A percentile compares a stretch with the other conserved stretches of the same genome.
Evolutionary conservation across 2,113 vertebrate species (phyloP).

Genomic region (Cephalopterus ornatus): DNA sequence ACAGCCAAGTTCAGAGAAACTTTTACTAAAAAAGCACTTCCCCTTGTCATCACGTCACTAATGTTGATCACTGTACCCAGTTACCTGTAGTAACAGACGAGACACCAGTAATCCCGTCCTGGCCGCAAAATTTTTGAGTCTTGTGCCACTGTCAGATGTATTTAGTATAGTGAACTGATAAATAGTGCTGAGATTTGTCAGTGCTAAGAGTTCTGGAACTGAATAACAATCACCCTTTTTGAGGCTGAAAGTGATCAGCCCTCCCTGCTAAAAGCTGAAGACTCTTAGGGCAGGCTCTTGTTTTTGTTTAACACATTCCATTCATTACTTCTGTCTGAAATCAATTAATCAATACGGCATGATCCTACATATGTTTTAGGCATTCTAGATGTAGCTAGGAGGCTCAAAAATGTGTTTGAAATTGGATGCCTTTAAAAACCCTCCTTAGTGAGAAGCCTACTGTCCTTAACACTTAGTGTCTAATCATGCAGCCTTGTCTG

Average conservation of each 20-base stretch:
- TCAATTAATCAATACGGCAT: neutral
- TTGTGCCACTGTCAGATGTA: neutral
- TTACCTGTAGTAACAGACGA: slow-evolving; percentile 17
- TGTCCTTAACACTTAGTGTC: neutral
- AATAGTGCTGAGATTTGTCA: neutral
- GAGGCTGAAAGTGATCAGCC: neutral
- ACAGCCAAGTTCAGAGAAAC: neutral
- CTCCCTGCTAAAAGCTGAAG: neutral
- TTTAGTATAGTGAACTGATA: neutral
- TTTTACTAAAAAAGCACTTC: neutral
- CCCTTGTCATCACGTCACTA: neutral
- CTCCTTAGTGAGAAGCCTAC: neutral
- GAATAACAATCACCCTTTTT: neutral
- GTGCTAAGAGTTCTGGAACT: neutral
- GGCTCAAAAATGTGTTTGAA: neutral
- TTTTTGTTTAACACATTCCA: neutral
- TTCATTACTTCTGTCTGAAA: neutral
- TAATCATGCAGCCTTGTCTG: neutral
- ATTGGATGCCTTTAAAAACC: neutral
- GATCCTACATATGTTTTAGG: neutral
- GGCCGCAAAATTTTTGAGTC: neutral
- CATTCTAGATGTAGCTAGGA: neutral
- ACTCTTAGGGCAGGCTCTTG: neutral
- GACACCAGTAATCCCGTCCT: neutral
- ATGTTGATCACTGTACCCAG: neutral